Evolutionary conservation across 2,797 vertebrate species (phyloP).

Genomic region (Erethizon dorsatum): DNA sequence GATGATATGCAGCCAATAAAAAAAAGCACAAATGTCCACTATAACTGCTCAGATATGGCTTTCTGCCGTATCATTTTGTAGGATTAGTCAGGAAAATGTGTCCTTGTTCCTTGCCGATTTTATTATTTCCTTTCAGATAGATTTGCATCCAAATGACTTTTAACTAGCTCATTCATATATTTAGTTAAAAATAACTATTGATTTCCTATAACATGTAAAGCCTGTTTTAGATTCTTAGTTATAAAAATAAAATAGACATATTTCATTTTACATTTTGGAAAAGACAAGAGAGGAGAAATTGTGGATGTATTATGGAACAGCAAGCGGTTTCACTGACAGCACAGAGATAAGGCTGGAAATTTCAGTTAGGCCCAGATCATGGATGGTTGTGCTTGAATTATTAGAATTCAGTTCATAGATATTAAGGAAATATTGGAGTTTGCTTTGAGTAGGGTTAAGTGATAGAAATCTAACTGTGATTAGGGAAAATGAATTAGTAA

Average conservation of each 20-base stretch:
- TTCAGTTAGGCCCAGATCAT: not conserved
- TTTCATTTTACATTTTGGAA: not conserved
- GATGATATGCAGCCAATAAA: not conserved
- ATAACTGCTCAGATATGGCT: not conserved
- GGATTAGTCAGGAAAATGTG: not conserved
- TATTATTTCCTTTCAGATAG: conserved; percentile 16
- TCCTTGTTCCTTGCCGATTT: not conserved
- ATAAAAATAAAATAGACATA: not conserved
- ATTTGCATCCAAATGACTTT: conserved; percentile 8
- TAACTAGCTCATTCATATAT: not conserved
- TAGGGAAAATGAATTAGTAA: conserved; percentile 15
- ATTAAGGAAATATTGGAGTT: not conserved
- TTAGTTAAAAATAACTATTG: conserved; percentile 50
- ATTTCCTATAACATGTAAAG: not conserved
- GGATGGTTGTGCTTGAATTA: not conserved
- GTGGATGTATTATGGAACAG: not conserved
- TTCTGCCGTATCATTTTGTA: not conserved
- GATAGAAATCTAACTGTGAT: not conserved
- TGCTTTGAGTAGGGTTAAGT: not conserved
- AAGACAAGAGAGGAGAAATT: not conserved
- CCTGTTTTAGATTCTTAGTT: not conserved
- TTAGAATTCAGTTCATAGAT: not conserved
- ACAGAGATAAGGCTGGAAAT: not conserved
- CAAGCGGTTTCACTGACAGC: not conserved
- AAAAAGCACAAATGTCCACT: not conserved